These are phyloP conservation scores for Clytia hemisphaerica DNA, from an alignment of 30 jellyfish, hydroid and myxozoan species.

Conservation along the genomic window DNA sequence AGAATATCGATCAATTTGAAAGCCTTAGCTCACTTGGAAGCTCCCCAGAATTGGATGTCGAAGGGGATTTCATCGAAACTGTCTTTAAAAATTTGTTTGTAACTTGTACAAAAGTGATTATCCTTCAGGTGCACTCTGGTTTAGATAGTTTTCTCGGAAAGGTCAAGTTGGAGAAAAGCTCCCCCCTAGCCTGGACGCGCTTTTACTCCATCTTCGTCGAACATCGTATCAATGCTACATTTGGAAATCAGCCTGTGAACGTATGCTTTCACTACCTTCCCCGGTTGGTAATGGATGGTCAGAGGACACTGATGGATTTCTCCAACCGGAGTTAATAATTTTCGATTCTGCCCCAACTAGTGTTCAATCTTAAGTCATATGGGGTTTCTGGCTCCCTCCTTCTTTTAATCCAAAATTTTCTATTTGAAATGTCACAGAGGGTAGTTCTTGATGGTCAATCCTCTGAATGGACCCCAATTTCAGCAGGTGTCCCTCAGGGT, in stretches of 20 bases:
- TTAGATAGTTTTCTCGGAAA: neutral
- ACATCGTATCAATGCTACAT: neutral
- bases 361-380: too few species aligned
- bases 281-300: neutral
- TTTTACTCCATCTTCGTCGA: neutral
- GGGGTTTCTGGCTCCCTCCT: too few species aligned
- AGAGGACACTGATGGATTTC: neutral
- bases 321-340: too few species aligned
- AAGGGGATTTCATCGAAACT: neutral
- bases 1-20: neutral
- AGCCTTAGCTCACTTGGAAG: neutral
- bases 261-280: neutral
- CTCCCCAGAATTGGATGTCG: neutral
- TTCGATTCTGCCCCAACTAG: too few species aligned
- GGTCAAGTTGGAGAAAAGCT: neutral
- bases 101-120: neutral
- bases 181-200: constrained; percentile 1
- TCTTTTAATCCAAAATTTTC: too few species aligned
- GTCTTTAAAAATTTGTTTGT: neutral
- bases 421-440: too few species aligned
- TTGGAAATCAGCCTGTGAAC: constrained; percentile 2
- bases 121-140: too few species aligned
- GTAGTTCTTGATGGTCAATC: too few species aligned
- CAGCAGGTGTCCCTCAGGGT: too few species aligned
- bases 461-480: too few species aligned